Conservation (phyloP, 2,797 vertebrate genomes). For the Lagocephalus sceleratus region DNA sequence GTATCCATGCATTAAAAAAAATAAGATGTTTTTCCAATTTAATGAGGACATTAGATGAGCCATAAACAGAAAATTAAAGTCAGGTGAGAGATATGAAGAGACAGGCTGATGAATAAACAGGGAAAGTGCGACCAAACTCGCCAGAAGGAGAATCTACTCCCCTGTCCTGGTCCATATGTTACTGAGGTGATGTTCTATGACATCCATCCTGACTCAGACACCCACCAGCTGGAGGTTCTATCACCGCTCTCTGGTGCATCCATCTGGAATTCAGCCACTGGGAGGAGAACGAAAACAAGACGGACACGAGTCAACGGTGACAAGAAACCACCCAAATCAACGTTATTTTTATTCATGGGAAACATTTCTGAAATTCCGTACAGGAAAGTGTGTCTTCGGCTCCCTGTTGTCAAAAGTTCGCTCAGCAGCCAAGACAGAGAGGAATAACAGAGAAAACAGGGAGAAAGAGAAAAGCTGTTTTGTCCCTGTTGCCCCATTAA, state of each 20-base stretch:
- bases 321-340: slow-evolving; percentile 14
- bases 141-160: slow-evolving; percentile 69
- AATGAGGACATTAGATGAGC: not conserved
- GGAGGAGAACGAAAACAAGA: slow-evolving; percentile 45
- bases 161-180: slow-evolving; percentile 72
- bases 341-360: slow-evolving; percentile 19
- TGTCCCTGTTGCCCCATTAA: slow-evolving; percentile 75
- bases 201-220: slow-evolving; percentile 70
- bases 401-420: slow-evolving; percentile 53
- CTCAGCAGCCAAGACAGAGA: slow-evolving; percentile 54
- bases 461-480: slow-evolving; percentile 67
- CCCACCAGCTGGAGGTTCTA: slow-evolving; percentile 63
- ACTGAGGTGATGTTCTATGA: slow-evolving; percentile 74
- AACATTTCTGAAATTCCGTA: slow-evolving; percentile 28
- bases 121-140: slow-evolving; percentile 43
- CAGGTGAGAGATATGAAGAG: slow-evolving; percentile 9
- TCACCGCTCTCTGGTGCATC: slow-evolving; percentile 51
- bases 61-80: slow-evolving; percentile 7
- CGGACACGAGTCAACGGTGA: slow-evolving; percentile 27
- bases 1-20: slow-evolving; percentile 17
- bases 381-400: slow-evolving; percentile 42
- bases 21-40: not conserved
- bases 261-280: slow-evolving; percentile 58
- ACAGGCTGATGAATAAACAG: slow-evolving; percentile 27
- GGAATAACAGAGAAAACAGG: slow-evolving; percentile 49